Base-by-base conservation (phyloP, 2,113 vertebrate genomes). In the Brienomyrus brachyistius region DNA sequence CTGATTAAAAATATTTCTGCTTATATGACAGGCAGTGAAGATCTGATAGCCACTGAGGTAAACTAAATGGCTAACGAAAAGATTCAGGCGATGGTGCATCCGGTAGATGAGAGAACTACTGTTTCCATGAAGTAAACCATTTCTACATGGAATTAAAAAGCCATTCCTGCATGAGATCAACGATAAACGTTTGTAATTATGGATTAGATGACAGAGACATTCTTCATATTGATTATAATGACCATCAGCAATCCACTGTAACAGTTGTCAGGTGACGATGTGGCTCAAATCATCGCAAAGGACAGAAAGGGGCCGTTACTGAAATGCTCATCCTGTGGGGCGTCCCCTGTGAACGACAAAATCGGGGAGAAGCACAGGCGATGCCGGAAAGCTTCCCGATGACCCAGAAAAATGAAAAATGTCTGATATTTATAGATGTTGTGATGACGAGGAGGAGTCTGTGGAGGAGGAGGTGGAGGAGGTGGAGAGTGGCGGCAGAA, bases 321-420 rank as follows among this genome's bases (percentile, higher is more conserved):
- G 1, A 48, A 47, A 48, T 45, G 8, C 21, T n/a, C 9, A 47
- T 23, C 45, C 45, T 21, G 6, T 21, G 45, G 21, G 45, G 82
- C 4, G 84, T 90, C 56, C 56, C 62, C 84, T 47, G 15, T 51
- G 83, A 40, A 74, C 31, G 21, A 86, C 89, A 70, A 31, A 90
- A 86, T 66, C 47, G 2, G 88, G 43, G 66, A 86, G 84, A 85
- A 90, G 70, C 5, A 56, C 70, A 66, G 90, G 88, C 86, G 70
- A n/a, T 9, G 35, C 54, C 43, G 17, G 23, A 23, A 35, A 91
- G 86, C 88, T 91, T 91, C 82, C 89, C 90, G 56, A 86, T 93
- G 92, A 93, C 92, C 92, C 91, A 92, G 91, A 93, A 92, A 92
- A 74, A 13, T n/a, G 80, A 90, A 90, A 92, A 91, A 91, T 88